Conservation (phyloP, 2,113 vertebrate genomes). For the Larimichthys crocea region DNA sequence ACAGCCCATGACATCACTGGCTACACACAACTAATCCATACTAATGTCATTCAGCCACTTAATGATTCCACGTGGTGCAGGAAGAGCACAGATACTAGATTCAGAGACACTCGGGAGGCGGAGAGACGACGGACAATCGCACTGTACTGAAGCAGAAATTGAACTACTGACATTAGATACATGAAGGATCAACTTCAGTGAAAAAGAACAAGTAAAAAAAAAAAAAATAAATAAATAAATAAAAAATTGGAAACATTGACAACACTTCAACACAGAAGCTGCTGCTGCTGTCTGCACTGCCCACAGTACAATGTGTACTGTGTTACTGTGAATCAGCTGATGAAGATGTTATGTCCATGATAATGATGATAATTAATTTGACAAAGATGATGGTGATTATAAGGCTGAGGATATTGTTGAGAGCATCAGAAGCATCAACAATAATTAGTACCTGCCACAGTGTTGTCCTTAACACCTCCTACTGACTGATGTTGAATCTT, state of each 20-base stretch:
- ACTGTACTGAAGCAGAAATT: neutral
- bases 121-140: neutral
- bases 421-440: neutral
- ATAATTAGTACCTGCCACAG: slow-evolving; percentile 36
- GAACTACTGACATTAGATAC: neutral
- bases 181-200: neutral
- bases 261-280: neutral
- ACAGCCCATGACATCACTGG: slow-evolving; percentile 33
- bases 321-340: slow-evolving; percentile 17
- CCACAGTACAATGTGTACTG: too few species aligned
- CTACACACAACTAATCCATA: slow-evolving; percentile 24
- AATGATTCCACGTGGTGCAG: slow-evolving; percentile 16
- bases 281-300: neutral
- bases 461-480: slow-evolving; percentile 4
- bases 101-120: neutral
- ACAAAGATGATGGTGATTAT: slow-evolving; percentile 14
- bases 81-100: neutral
- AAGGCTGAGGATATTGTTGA: slow-evolving; percentile 15
- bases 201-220: neutral
- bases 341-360: neutral
- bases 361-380: slow-evolving; percentile 28
- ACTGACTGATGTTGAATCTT: neutral
- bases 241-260: neutral
- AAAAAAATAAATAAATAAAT: too few species aligned
- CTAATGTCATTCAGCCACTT: slow-evolving; percentile 24